Percentiles rank a stretch among this genome's conserved stretches.
phyloP scores from a whole-genome alignment of 2,888 invertebrate species.

The Plebejus anna region DNA sequence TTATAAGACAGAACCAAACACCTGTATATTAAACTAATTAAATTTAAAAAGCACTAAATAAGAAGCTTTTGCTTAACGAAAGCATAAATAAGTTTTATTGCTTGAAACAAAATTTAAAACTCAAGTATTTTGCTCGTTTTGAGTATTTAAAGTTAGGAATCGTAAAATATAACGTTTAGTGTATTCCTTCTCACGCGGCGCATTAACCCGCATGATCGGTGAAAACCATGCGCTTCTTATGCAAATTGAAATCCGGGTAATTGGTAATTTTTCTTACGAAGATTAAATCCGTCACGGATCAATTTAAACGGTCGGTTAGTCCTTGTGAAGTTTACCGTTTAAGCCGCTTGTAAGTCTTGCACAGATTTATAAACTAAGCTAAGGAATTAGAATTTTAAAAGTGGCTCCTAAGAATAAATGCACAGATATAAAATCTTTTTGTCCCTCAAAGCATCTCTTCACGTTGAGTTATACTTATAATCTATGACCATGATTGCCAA shows the following conservation, averaged over 20 bases:
- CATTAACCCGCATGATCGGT: constrained; percentile 58
- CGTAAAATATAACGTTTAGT: constrained; percentile 32
- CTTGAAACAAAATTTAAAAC: background rate
- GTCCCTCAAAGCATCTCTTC: background rate
- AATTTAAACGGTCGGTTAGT: constrained; percentile 25
- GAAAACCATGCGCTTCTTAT: constrained; percentile 55
- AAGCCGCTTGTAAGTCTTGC: background rate
- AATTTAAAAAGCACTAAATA: background rate
- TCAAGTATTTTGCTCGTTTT: background rate
- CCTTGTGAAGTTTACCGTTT: constrained; percentile 28
- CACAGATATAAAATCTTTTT: background rate
- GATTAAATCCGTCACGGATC: constrained; percentile 28
- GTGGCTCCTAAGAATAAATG: background rate
- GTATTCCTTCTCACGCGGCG: constrained; percentile 53
- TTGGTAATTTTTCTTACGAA: constrained; percentile 41
- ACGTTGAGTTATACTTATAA: background rate
- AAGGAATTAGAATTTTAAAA: background rate
- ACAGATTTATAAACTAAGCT: background rate
- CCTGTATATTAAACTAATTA: background rate
- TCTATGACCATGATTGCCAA: background rate
- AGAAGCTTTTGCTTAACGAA: background rate
- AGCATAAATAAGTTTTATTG: background rate
- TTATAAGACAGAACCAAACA: background rate
- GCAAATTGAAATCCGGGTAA: constrained; percentile 63
- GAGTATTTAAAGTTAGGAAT: constrained; percentile 16